These are phyloP conservation scores for Pterophyllum scalare DNA, from an alignment of 2,113 vertebrate genomes.

Conservation along the genomic window DNA sequence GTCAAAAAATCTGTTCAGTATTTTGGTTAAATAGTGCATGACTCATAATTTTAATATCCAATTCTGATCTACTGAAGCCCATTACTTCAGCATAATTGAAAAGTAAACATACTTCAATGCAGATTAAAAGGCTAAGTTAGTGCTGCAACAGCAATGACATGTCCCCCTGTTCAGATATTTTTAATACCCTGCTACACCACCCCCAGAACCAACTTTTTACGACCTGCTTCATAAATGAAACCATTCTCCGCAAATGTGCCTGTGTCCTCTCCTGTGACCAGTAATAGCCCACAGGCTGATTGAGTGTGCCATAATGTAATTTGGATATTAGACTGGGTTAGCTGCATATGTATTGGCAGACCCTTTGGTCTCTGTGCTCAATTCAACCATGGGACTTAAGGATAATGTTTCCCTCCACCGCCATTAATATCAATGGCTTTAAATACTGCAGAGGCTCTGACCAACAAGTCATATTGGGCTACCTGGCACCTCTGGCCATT, in stretches of 20 bases:
- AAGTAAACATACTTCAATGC: slow-evolving; percentile 76
- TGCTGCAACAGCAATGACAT: slow-evolving; percentile 68
- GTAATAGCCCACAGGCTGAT: slow-evolving; percentile 63
- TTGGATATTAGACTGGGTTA: slow-evolving; percentile 70
- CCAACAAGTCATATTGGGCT: slow-evolving; percentile 68
- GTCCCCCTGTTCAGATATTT: slow-evolving; percentile 69
- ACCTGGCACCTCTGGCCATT: slow-evolving; percentile 72
- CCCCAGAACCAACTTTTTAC: slow-evolving; percentile 67
- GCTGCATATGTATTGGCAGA: slow-evolving; percentile 68
- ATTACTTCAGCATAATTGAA: slow-evolving; percentile 67
- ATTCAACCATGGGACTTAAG: slow-evolving; percentile 59
- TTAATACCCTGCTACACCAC: slow-evolving; percentile 58
- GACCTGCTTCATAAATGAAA: slow-evolving; percentile 80
- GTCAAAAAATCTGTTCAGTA: slow-evolving; percentile 44
- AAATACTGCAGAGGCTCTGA: slow-evolving; percentile 58
- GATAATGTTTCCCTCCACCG: slow-evolving; percentile 74
- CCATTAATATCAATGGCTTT: slow-evolving; percentile 73
- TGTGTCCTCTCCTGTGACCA: slow-evolving; percentile 77
- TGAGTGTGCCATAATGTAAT: slow-evolving; percentile 71
- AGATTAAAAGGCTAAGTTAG: slow-evolving; percentile 74
- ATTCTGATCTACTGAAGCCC: slow-evolving; percentile 57
- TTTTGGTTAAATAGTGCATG: slow-evolving; percentile 46
- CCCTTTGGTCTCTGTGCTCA: slow-evolving; percentile 58
- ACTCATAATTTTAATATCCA: slow-evolving; percentile 59
- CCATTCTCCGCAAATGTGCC: slow-evolving; percentile 73